A percentile compares a stretch with the other conserved stretches of the same genome.
Evolutionary conservation across 1,140 invertebrate genomes (phyloP).

Genomic region (Heliothis subflexa): DNA sequence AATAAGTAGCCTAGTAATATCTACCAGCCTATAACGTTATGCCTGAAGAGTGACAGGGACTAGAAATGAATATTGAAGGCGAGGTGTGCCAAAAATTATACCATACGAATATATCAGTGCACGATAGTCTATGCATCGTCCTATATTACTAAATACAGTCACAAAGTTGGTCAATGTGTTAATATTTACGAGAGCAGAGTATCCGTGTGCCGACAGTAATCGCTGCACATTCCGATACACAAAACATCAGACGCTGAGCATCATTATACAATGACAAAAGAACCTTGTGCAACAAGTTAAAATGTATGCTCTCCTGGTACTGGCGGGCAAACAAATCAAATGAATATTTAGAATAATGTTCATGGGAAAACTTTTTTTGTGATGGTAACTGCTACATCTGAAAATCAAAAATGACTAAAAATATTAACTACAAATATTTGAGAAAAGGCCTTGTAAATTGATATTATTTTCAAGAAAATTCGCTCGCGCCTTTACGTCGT

Average conservation of each 20-base stretch:
- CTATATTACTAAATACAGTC: not conserved
- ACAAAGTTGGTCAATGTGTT: conserved; percentile 38
- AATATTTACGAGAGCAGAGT: conserved; percentile 35
- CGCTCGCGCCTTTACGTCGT: too few relatives aligned
- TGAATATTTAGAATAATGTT: conserved; percentile 49
- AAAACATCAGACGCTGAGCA: conserved; percentile 81
- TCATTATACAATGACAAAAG: conserved; percentile 85
- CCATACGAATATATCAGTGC: not conserved
- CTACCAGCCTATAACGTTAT: too few relatives aligned
- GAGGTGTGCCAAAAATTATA: not conserved
- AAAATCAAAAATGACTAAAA: too few relatives aligned
- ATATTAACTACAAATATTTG: too few relatives aligned
- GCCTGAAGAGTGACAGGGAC: too few relatives aligned
- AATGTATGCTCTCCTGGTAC: conserved; percentile 72
- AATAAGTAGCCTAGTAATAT: too few relatives aligned
- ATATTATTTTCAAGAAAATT: too few relatives aligned
- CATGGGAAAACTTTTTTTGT: not conserved
- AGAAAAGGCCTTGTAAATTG: too few relatives aligned
- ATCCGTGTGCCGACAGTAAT: conserved; percentile 44
- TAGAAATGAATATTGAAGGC: too few relatives aligned
- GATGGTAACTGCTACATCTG: not conserved
- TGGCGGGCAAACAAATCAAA: conserved; percentile 51
- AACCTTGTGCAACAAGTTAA: conserved; percentile 82
- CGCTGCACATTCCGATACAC: conserved; percentile 62
- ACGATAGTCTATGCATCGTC: not conserved